Conservation (phyloP, 1,140 invertebrate species). For the Lordiphosa collinella region DNA sequence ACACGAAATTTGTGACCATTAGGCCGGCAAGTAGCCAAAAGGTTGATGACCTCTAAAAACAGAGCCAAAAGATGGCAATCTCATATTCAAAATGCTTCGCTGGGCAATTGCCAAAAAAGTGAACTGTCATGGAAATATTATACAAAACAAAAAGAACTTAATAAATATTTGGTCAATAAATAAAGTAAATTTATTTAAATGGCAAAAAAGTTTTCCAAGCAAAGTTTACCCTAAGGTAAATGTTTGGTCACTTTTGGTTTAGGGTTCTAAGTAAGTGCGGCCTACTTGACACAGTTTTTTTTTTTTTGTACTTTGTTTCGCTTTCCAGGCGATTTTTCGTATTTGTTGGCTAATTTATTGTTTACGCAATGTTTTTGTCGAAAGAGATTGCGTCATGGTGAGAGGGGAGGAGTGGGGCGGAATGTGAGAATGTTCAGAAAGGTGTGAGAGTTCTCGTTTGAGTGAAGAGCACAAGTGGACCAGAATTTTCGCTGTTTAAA, state of each 20-base stretch:
- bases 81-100: constrained; percentile 44
- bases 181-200: constrained; percentile 4
- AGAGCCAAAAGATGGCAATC: constrained; percentile 37
- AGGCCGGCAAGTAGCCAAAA: constrained; percentile 24
- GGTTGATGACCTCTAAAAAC: constrained; percentile 45
- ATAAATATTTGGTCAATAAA: constrained; percentile 50
- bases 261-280: constrained; percentile 14
- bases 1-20: constrained; percentile 36
- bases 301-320: constrained; percentile 32
- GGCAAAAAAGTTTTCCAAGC: constrained; percentile 39
- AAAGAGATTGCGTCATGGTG: constrained; percentile 55
- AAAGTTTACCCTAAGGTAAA: constrained; percentile 39
- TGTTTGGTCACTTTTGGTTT: constrained; percentile 23
- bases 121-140: constrained; percentile 64
- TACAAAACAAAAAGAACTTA: constrained; percentile 23
- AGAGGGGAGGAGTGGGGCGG: constrained; percentile 1
- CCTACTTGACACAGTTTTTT: constrained; percentile 56
- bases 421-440: constrained; percentile 23
- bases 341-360: constrained; percentile 71
- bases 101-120: constrained; percentile 54
- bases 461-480: constrained; percentile 26
- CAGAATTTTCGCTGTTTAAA: constrained; percentile 44
- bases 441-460: constrained; percentile 49
- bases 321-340: constrained; percentile 33
- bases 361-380: constrained; percentile 53